Evolutionary conservation across 2,113 vertebrate species (phyloP), one percentile per base, ranked within the genome.

Genomic region (Salvator merianae): DNA sequence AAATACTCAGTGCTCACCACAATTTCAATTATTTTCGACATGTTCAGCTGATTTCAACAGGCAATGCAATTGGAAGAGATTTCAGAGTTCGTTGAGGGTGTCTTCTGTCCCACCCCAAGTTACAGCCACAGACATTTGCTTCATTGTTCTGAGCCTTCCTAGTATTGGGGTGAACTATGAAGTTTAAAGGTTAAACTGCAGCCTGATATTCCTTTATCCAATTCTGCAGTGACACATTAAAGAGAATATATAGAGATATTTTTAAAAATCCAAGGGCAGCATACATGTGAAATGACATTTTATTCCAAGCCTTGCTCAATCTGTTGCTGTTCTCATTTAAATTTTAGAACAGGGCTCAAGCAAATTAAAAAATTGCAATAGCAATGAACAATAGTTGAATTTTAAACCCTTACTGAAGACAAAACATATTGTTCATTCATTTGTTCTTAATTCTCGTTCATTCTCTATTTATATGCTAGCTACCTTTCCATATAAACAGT

Each of bases 331-430:
- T 63, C 59, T 22, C 20, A 63, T 63, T 63, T 26, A 26, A 6
- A 36, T 6, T 14, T 34, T 16, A 70, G 34, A 3, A 34, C 7
- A 1, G 16, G n/a, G 13, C n/a, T 69, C 47, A 69, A 34, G 18
- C 32, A 87, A 63, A 79, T 66, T 91, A 85, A 80, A 85, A 89
- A 86, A 91, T 90, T 88, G 88, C 88, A 84, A 90, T 88, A 93
- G 86, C 90, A 89, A 62, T 87, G 80, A 90, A 85, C 84, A 88
- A 89, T 88, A 91, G 91, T 53, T 90, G 86, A 93, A 91, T 90
- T 87, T 84, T 90, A 89, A 92, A 92, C 88, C 91, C 91, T 89
- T 16, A 30, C 85, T 89, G 92, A 91, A 92, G 62, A 79, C 87
- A 90, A 32, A 65, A 76, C 90, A 90, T 93, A 93, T 92, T 88